phyloP scores from a whole-genome alignment of 2,888 invertebrate species.

The Hyposoter didymator region DNA sequence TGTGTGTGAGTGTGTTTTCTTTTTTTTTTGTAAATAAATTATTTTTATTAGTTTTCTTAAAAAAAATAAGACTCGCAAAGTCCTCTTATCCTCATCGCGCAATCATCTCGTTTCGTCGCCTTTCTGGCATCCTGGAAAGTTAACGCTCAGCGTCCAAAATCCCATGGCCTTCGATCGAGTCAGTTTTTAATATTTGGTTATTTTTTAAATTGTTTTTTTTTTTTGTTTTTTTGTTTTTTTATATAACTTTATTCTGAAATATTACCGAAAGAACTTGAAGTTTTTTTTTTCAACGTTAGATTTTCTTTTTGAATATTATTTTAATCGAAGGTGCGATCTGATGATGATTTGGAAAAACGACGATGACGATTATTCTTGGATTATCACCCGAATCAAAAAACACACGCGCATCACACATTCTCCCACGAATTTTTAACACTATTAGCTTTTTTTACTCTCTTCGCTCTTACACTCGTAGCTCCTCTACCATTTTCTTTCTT shows the following conservation, averaged over 20 bases:
- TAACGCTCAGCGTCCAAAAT: conserved; percentile 23
- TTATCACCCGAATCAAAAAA: conserved; percentile 48
- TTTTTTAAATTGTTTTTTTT: conserved; percentile 3
- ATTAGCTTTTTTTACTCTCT: conserved; percentile 33
- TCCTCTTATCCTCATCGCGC: conserved; percentile 2
- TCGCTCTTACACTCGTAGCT: conserved; percentile 3
- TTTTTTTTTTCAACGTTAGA: conserved; percentile 5
- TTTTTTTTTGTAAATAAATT: background rate
- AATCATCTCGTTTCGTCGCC: conserved; percentile 1
- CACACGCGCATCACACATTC: conserved; percentile 42
- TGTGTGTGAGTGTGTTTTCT: background rate
- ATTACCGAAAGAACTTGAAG: background rate
- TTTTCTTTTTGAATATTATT: background rate
- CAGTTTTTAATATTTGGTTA: background rate
- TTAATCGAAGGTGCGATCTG: conserved; percentile 4
- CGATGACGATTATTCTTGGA: background rate
- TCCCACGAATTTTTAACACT: conserved; percentile 11
- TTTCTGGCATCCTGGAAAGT: background rate
- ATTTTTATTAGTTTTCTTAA: conserved; percentile 28
- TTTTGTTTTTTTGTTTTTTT: conserved; percentile 25
- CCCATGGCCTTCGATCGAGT: conserved; percentile 11
- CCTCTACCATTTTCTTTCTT: conserved; percentile 24
- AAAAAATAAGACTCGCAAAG: conserved; percentile 3
- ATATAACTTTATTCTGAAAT: background rate
- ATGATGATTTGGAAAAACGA: conserved; percentile 26